phyloP scores from a whole-genome alignment of 92 coral and sea anemone genomes.

The Palythoa grandiflora region DNA sequence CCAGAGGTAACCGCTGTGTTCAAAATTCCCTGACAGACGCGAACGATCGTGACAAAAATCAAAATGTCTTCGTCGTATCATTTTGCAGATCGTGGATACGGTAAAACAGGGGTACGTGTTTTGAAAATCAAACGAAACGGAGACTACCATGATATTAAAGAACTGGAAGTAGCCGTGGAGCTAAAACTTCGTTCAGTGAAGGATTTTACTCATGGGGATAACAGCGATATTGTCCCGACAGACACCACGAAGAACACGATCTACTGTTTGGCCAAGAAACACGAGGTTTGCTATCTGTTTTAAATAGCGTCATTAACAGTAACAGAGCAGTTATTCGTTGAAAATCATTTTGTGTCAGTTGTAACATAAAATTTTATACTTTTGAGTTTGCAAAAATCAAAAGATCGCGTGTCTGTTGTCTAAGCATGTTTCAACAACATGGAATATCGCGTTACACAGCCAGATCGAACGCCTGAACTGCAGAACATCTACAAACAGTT shows the following conservation, averaged over 20 bases:
- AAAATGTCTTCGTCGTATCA: slow-evolving; percentile 3
- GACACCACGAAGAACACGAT: slow-evolving; percentile 87
- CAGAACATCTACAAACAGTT: too few species aligned
- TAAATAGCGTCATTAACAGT: neutral
- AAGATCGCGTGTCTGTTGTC: too few species aligned
- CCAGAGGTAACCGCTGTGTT: too few species aligned
- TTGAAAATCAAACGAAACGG: slow-evolving; percentile 78
- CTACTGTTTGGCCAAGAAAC: slow-evolving; percentile 78
- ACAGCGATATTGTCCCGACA: slow-evolving; percentile 76
- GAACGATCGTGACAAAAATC: neutral
- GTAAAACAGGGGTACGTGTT: slow-evolving; percentile 82
- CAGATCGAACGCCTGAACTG: too few species aligned
- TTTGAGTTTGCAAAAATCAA: too few species aligned
- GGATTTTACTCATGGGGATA: slow-evolving; percentile 73
- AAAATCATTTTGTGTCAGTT: neutral
- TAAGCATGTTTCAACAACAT: too few species aligned
- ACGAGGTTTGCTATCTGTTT: slow-evolving; percentile 50
- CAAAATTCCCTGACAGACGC: too few species aligned
- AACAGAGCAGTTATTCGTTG: neutral
- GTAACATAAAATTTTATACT: neutral
- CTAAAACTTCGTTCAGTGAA: slow-evolving; percentile 68
- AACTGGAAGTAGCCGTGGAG: slow-evolving; percentile 81
- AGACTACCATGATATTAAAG: slow-evolving; percentile 77
- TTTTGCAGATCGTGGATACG: slow-evolving; percentile 69
- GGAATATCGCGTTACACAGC: too few species aligned